Percentiles rank a stretch among this genome's conserved stretches.
These are phyloP conservation scores for Polymixis lichenea DNA, from an alignment of 2,888 invertebrate species.

Conservation along the genomic window DNA sequence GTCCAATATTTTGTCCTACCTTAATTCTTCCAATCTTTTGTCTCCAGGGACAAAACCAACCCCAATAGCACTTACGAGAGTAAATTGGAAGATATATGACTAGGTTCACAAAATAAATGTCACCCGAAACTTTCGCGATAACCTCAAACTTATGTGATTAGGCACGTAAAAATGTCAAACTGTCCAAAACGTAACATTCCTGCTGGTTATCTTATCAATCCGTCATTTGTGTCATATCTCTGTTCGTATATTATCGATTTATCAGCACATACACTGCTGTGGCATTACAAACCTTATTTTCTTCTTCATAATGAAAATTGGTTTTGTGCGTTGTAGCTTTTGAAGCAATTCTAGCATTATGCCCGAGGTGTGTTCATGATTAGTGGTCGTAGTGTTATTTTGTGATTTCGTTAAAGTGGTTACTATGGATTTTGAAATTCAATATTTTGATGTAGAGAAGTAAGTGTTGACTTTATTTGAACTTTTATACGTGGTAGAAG, in stretches of 20 bases:
- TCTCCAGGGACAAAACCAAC: constrained; percentile 7
- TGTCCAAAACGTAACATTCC: constrained; percentile 50
- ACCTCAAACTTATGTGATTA: constrained; percentile 53
- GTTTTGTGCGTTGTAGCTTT: neutral
- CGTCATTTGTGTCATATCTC: constrained; percentile 62
- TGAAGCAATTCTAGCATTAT: constrained; percentile 46
- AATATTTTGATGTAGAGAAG: constrained; percentile 43
- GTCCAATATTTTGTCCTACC: constrained; percentile 10
- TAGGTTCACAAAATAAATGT: constrained; percentile 35
- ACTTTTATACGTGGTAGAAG: neutral
- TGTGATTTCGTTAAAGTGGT: constrained; percentile 40
- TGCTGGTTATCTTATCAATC: constrained; percentile 63
- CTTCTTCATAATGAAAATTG: constrained; percentile 10
- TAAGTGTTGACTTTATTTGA: constrained; percentile 39
- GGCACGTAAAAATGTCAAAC: constrained; percentile 43
- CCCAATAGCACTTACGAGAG: constrained; percentile 27
- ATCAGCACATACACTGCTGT: constrained; percentile 32
- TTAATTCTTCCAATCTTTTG: constrained; percentile 20
- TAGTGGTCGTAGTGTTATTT: constrained; percentile 44
- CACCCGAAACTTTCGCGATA: constrained; percentile 46
- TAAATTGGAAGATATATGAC: constrained; percentile 42
- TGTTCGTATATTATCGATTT: constrained; percentile 60
- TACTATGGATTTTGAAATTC: constrained; percentile 64
- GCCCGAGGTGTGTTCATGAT: constrained; percentile 45
- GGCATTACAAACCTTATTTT: constrained; percentile 16